Evolutionary conservation across 2,797 vertebrate species (phyloP).

Genomic region (Cyprinella venusta): DNA sequence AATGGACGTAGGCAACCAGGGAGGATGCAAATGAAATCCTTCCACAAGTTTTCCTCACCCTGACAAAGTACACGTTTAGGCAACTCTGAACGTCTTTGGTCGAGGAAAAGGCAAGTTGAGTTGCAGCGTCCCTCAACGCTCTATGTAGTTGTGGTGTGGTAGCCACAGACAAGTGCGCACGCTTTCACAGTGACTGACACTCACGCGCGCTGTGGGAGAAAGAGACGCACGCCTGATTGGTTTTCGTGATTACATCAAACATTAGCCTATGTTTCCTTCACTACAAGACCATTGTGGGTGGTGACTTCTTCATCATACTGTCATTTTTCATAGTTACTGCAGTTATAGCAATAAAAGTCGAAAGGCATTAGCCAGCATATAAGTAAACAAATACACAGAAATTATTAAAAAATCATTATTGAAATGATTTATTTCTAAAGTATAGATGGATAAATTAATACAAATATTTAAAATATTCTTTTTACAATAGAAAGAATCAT

Average conservation of each 20-base stretch:
- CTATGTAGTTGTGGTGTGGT: background rate
- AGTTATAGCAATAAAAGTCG: background rate
- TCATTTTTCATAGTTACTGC: background rate
- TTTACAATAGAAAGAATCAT: no score
- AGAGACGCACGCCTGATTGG: background rate
- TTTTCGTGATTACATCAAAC: slow-evolving; percentile 16
- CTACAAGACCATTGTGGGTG: background rate
- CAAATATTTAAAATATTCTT: no score
- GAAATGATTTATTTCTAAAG: no score
- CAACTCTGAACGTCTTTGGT: background rate
- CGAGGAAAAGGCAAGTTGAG: background rate
- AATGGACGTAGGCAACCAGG: background rate
- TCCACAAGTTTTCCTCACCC: background rate
- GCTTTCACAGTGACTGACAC: background rate
- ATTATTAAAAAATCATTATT: background rate
- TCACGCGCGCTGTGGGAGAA: background rate
- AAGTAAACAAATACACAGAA: background rate
- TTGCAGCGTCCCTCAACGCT: background rate
- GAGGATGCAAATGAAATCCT: background rate
- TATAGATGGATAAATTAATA: no score
- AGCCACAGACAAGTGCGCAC: background rate
- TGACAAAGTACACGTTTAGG: background rate
- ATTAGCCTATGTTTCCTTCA: background rate
- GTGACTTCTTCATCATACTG: background rate
- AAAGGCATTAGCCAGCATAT: background rate